Evolutionary conservation across 2,888 invertebrate genomes (phyloP).

Genomic region (Agrochola macilenta): DNA sequence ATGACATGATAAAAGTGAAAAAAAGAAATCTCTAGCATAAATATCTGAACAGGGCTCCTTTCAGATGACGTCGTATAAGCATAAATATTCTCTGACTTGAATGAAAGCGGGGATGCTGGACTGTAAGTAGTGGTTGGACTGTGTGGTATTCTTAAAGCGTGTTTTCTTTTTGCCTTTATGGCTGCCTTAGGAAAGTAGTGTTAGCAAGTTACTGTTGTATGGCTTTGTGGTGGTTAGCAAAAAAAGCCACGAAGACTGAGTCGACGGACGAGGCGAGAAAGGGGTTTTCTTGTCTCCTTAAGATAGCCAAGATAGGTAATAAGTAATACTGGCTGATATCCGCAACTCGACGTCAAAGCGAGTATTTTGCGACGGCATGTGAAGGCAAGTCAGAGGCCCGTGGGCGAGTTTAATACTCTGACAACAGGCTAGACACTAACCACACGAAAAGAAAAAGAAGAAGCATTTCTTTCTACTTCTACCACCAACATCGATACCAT

Average conservation of each 20-base stretch:
- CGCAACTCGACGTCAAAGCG: too few species aligned
- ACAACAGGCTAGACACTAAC: too few species aligned
- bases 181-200: neutral
- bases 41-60: conserved; percentile 72
- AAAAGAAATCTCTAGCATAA: conserved; percentile 71
- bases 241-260: neutral
- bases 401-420: too few species aligned
- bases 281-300: neutral
- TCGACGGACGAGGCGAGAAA: too few species aligned
- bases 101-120: conserved; percentile 71
- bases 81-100: conserved; percentile 82
- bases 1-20: conserved; percentile 68
- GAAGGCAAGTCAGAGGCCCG: too few species aligned
- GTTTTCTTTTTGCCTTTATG: neutral
- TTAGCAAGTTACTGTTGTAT: neutral
- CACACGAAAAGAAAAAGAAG: too few species aligned
- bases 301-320: too few species aligned
- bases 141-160: neutral
- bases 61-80: conserved; percentile 72
- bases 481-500: neutral
- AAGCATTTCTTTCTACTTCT: too few species aligned
- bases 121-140: conserved; percentile 69
- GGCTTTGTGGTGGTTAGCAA: neutral
- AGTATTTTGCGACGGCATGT: too few species aligned
- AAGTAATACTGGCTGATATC: too few species aligned